Evolutionary conservation across 2,797 vertebrate genomes (phyloP).

Genomic region (Numenius phaeopus): DNA sequence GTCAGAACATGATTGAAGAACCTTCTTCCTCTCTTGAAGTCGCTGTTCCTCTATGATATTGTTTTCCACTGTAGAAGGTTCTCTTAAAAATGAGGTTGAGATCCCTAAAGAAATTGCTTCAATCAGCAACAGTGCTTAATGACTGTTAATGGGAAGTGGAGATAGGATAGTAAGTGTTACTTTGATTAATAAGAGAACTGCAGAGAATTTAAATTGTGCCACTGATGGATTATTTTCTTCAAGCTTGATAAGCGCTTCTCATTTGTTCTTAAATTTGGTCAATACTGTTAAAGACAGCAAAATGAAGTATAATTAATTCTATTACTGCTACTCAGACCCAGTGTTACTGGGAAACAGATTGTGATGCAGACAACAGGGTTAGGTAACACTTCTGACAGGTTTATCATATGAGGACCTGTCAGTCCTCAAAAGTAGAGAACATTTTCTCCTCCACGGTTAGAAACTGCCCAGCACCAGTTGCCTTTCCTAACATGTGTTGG

Average conservation of each 20-base stretch:
- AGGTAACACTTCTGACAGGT: constrained; percentile 77
- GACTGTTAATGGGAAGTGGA: constrained; percentile 90
- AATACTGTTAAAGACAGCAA: constrained; percentile 91
- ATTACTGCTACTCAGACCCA: constrained; percentile 82
- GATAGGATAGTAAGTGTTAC: constrained; percentile 90
- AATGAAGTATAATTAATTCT: constrained; percentile 91
- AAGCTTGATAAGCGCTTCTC: constrained; percentile 90
- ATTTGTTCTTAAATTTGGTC: constrained; percentile 92
- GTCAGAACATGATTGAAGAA: constrained; percentile 86
- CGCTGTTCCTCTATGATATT: constrained; percentile 81
- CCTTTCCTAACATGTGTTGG: background rate
- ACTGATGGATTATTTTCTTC: constrained; percentile 91
- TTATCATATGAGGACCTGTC: constrained; percentile 58
- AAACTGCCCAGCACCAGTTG: background rate
- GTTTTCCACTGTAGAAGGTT: constrained; percentile 84
- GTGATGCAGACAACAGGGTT: constrained; percentile 73
- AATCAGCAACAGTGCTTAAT: constrained; percentile 90
- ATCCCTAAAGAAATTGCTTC: constrained; percentile 90
- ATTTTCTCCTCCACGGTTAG: background rate
- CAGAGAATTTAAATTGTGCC: constrained; percentile 90
- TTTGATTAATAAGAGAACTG: constrained; percentile 91
- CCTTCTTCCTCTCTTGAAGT: constrained; percentile 78
- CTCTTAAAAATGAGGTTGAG: constrained; percentile 89
- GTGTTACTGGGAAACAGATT: constrained; percentile 83
- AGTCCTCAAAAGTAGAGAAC: constrained; percentile 34